A percentile compares a stretch with the other conserved stretches of the same genome.
Evolutionary conservation across 2,888 invertebrate species (phyloP).

Genomic region (Chrysolina haemoptera): DNA sequence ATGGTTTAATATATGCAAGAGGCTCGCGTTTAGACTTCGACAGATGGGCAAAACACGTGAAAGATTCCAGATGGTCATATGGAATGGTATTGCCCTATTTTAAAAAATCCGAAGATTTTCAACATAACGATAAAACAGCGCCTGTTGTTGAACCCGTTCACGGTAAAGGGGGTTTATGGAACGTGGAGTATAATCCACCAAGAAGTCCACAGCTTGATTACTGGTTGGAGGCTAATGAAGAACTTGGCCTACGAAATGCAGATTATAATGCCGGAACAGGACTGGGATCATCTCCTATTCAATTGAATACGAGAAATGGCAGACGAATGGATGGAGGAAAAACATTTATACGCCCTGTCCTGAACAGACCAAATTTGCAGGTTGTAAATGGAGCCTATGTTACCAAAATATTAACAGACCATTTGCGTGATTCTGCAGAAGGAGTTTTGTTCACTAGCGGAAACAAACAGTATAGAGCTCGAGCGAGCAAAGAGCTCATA

Average conservation of each 20-base stretch:
- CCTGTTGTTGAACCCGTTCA: conserved; percentile 33
- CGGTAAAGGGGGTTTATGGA: conserved; percentile 42
- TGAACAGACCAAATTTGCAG: conserved; percentile 77
- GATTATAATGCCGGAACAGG: conserved; percentile 49
- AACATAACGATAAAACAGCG: conserved; percentile 31
- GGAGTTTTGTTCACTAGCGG: conserved; percentile 80
- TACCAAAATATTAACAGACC: too few species aligned
- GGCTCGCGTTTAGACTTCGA: conserved; percentile 70
- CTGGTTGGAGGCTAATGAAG: conserved; percentile 77
- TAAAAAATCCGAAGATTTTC: conserved; percentile 38
- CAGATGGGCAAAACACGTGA: conserved; percentile 66
- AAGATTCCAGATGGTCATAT: conserved; percentile 74
- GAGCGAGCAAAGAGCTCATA: conserved; percentile 82
- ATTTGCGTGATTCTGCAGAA: too few species aligned
- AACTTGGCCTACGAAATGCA: conserved; percentile 72
- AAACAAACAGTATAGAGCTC: conserved; percentile 70
- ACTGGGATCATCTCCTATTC: conserved; percentile 80
- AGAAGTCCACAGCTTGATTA: conserved; percentile 71
- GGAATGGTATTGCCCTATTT: conserved; percentile 72
- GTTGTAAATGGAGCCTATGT: conserved; percentile 79
- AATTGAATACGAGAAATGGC: conserved; percentile 79
- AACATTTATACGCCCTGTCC: conserved; percentile 81
- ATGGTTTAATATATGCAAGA: conserved; percentile 71
- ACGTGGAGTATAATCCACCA: conserved; percentile 51
- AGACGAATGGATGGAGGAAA: conserved; percentile 82